Conservation (phyloP, 2,888 invertebrate genomes). For the Aporophyla lueneburgensis region DNA sequence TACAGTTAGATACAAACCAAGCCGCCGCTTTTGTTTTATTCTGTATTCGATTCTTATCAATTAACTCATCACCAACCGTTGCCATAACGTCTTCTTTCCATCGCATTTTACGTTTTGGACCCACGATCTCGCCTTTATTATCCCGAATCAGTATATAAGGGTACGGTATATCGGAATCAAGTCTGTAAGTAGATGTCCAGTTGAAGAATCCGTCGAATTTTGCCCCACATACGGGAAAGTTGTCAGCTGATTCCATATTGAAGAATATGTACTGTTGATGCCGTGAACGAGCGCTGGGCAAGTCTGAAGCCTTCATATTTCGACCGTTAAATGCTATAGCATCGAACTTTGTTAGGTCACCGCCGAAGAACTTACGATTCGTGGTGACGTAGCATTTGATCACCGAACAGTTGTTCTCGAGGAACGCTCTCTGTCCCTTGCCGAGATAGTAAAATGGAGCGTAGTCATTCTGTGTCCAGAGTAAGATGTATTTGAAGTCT, state of each 20-base stretch:
- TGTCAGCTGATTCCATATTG: slow-evolving; percentile 84
- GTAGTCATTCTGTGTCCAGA: slow-evolving; percentile 79
- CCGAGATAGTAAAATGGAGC: slow-evolving; percentile 80
- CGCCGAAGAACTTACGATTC: slow-evolving; percentile 68
- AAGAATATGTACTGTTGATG: slow-evolving; percentile 85
- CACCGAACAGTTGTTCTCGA: slow-evolving; percentile 80
- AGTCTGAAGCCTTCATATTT: slow-evolving; percentile 66
- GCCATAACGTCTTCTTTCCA: slow-evolving; percentile 67
- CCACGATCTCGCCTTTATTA: slow-evolving; percentile 74
- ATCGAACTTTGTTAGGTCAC: slow-evolving; percentile 78
- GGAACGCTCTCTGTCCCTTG: slow-evolving; percentile 79
- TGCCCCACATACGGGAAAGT: slow-evolving; percentile 79
- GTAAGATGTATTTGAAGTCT: slow-evolving; percentile 80
- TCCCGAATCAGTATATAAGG: slow-evolving; percentile 81
- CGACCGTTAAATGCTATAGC: slow-evolving; percentile 84
- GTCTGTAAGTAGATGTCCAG: slow-evolving; percentile 85
- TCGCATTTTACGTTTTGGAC: slow-evolving; percentile 73
- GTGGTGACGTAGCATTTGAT: slow-evolving; percentile 83
- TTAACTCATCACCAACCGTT: slow-evolving; percentile 68
- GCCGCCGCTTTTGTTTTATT: slow-evolving; percentile 84
- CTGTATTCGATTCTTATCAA: slow-evolving; percentile 65
- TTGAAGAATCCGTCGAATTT: slow-evolving; percentile 84
- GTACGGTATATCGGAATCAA: slow-evolving; percentile 83
- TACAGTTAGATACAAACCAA: slow-evolving; percentile 87
- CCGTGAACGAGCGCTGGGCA: slow-evolving; percentile 75